Evolutionary conservation across 2,113 vertebrate genomes (phyloP).

Genomic region (Bagarius yarrelli): DNA sequence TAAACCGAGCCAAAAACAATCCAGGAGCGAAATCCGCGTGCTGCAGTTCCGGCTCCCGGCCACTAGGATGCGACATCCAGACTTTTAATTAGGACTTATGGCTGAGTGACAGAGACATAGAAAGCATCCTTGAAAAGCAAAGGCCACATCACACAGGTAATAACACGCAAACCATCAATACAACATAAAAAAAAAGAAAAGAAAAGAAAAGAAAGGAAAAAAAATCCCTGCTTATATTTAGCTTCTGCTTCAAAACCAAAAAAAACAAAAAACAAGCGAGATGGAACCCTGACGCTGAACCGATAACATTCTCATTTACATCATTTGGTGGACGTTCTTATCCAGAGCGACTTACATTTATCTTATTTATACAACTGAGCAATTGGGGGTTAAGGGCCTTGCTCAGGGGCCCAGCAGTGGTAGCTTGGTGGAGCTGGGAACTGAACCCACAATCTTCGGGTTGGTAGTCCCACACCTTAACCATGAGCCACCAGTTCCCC

Average conservation of each 20-base stretch:
- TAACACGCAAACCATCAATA: constrained; percentile 32
- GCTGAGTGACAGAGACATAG: constrained; percentile 16
- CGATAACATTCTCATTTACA: constrained; percentile 37
- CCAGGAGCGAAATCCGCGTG: background rate
- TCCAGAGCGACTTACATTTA: too few species aligned
- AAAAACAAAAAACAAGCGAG: background rate
- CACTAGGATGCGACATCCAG: background rate
- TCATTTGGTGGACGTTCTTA: too few species aligned
- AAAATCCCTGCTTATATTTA: background rate
- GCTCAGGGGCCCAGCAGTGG: too few species aligned
- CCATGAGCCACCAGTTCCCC: too few species aligned
- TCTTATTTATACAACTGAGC: too few species aligned
- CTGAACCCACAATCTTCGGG: too few species aligned
- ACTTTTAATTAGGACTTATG: constrained; percentile 25
- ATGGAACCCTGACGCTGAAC: background rate
- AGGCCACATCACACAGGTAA: constrained; percentile 20
- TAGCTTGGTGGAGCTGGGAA: too few species aligned
- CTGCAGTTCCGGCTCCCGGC: constrained; percentile 1
- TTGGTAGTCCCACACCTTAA: too few species aligned
- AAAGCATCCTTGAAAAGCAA: constrained; percentile 10
- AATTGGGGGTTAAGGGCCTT: too few species aligned
- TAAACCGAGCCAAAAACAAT: background rate
- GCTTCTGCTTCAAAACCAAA: too few species aligned
- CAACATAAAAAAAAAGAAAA: background rate
- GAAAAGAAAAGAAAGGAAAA: too few species aligned